phyloP scores from a whole-genome alignment of 2,888 invertebrate genomes.

The Hydrotaea diabolus region DNA sequence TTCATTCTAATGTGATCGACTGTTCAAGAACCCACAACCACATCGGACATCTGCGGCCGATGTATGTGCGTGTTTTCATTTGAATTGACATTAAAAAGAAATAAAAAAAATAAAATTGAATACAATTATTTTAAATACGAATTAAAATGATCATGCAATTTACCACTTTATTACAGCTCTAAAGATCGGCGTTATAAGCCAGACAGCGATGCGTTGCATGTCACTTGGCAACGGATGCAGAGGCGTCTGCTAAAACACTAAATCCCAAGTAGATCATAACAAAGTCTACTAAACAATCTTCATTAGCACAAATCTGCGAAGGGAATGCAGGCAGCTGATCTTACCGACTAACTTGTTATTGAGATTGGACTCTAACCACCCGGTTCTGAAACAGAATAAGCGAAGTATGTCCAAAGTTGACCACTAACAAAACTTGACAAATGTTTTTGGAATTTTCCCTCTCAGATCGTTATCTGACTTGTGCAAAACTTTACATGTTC shows the following conservation, averaged over 20 bases:
- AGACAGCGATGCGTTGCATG: slow-evolving; percentile 47
- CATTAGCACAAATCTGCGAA: too few relatives aligned
- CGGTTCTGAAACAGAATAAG: too few relatives aligned
- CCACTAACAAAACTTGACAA: too few relatives aligned
- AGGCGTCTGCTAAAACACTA: not conserved
- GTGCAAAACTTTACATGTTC: not conserved
- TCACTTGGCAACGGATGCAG: not conserved
- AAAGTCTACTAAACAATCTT: not conserved
- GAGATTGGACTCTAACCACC: too few relatives aligned
- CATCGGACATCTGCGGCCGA: slow-evolving; percentile 53
- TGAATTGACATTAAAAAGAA: slow-evolving; percentile 13
- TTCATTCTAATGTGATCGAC: not conserved
- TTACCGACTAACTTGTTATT: too few relatives aligned
- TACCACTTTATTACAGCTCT: slow-evolving; percentile 1
- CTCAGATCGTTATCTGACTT: not conserved
- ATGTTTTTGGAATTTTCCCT: too few relatives aligned
- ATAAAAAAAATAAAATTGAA: slow-evolving; percentile 8
- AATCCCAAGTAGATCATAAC: not conserved
- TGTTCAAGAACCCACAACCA: slow-evolving; percentile 28
- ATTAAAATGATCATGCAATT: slow-evolving; percentile 58
- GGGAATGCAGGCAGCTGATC: not conserved
- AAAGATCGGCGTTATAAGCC: not conserved
- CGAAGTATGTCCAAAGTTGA: too few relatives aligned
- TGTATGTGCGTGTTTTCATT: not conserved
- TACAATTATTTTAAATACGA: slow-evolving; percentile 63